These are phyloP conservation scores for Drosophila monieri DNA, from an alignment of 2,888 invertebrate species.

Conservation along the genomic window DNA sequence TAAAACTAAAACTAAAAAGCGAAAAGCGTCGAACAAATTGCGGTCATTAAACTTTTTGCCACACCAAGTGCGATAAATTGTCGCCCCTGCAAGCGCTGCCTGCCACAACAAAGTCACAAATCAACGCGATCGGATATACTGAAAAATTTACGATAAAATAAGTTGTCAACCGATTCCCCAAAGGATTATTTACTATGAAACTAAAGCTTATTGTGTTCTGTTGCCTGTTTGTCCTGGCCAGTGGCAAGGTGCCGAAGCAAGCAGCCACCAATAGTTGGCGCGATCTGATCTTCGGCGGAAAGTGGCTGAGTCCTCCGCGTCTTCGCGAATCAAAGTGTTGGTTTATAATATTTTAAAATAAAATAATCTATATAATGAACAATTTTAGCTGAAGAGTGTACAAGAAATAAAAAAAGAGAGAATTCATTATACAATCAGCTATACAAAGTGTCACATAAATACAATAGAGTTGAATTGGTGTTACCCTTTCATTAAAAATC, in stretches of 20 bases:
- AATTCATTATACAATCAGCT: neutral
- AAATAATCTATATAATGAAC: neutral
- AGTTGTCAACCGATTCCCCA: conserved; percentile 3
- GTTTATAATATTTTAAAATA: conserved; percentile 32
- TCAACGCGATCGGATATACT: conserved; percentile 50
- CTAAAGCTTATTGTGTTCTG: conserved; percentile 24
- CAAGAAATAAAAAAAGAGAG: neutral
- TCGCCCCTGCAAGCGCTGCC: conserved; percentile 51
- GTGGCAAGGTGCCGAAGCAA: conserved; percentile 47
- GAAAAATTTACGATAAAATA: neutral
- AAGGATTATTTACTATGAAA: conserved; percentile 6
- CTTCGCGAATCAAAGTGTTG: conserved; percentile 76
- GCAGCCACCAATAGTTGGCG: conserved; percentile 75
- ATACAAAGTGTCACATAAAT: too few species aligned
- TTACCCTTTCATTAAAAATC: too few species aligned
- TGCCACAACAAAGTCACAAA: conserved; percentile 57
- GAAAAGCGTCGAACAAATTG: conserved; percentile 67
- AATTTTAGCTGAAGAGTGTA: neutral
- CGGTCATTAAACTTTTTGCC: conserved; percentile 81
- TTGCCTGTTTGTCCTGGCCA: conserved; percentile 48
- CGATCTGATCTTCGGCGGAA: conserved; percentile 80
- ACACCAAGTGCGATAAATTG: conserved; percentile 70
- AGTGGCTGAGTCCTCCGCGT: conserved; percentile 71
- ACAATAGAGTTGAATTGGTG: too few species aligned
- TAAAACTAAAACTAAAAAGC: conserved; percentile 60